Evolutionary conservation across 2,888 invertebrate genomes (phyloP).

Genomic region (Adineta ricciae): DNA sequence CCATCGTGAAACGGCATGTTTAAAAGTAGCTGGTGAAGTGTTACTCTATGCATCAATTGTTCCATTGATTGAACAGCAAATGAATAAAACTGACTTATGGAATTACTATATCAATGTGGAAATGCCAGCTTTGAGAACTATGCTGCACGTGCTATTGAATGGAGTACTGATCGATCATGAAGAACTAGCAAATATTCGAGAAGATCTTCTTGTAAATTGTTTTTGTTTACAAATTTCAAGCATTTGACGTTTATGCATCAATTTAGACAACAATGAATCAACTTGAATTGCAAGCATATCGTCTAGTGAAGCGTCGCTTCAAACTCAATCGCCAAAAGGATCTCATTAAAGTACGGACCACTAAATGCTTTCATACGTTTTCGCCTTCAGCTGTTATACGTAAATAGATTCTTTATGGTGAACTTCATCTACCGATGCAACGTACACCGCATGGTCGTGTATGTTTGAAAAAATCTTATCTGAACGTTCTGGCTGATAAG

Average conservation of each 20-base stretch:
- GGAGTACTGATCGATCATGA: background rate
- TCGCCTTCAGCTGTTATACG: no score
- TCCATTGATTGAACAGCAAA: background rate
- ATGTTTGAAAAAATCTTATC: background rate
- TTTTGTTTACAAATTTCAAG: background rate
- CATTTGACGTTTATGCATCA: background rate
- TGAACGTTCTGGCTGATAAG: background rate
- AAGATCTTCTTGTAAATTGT: background rate
- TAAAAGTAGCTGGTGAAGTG: background rate
- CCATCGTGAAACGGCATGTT: background rate
- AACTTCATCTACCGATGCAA: background rate
- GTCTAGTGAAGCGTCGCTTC: background rate
- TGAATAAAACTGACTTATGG: background rate
- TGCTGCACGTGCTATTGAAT: background rate
- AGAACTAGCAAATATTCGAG: background rate
- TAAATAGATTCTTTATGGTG: slow-evolving; percentile 11
- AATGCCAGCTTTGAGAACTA: slow-evolving; percentile 10
- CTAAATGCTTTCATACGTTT: no score
- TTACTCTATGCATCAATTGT: background rate
- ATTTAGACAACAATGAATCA: slow-evolving; percentile 1
- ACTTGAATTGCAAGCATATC: slow-evolving; percentile 15
- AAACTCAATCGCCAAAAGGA: background rate
- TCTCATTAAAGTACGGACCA: background rate
- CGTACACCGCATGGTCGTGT: background rate
- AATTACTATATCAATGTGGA: background rate